Evolutionary conservation across 2,888 invertebrate genomes (phyloP), one percentile per base, ranked within the genome.

Genomic region (Pseudanteris insignis): DNA sequence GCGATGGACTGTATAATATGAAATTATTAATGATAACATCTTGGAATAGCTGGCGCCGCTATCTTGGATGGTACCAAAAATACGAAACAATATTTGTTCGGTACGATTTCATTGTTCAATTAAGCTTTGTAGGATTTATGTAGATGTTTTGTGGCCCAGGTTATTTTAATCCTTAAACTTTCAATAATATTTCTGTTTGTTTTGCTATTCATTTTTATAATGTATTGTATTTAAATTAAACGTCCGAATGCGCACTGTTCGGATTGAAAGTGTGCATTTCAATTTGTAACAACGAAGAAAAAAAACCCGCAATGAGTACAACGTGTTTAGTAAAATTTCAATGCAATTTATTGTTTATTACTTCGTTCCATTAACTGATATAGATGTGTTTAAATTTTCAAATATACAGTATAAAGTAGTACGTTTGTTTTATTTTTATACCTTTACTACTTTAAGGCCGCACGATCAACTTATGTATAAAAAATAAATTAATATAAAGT

Each of bases 311-410:
- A 61, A 61, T 48, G 63, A 70, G 63, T 44, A 63, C 40, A 50
- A 74, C n/a, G n/a, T 75, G 73, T 76, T 77, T 77, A 74, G 71
- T 74, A 72, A 74, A 74, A 73, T 74, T 63, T 75, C 74, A 69
- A 61, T 63, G 67, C 70, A 74, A 70, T 68, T 70, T 68, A 66
- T 74, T 71, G 73, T 74, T 76, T 76, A 74, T 77, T 76, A 73
- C 70, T 73, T 71, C 65, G 69, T 69, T 70, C 55, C 58, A 32
- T 74, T 7, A 75, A 68, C 62, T 73, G 65, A n/a, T n/a, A 73
- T 72, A 74, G 68, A 75, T 77, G 77, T 77, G 72, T 76, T 77
- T 77, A 72, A 46, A 69, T 72, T 73, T 77, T 74, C 68, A 72
- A 72, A 67, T 62, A 61, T 55, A 61, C 48, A 21, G 13, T 50